Evolutionary conservation across 2,113 vertebrate genomes (phyloP), one percentile per base, ranked within the genome.

Genomic region (Syngnathoides biaculeatus): DNA sequence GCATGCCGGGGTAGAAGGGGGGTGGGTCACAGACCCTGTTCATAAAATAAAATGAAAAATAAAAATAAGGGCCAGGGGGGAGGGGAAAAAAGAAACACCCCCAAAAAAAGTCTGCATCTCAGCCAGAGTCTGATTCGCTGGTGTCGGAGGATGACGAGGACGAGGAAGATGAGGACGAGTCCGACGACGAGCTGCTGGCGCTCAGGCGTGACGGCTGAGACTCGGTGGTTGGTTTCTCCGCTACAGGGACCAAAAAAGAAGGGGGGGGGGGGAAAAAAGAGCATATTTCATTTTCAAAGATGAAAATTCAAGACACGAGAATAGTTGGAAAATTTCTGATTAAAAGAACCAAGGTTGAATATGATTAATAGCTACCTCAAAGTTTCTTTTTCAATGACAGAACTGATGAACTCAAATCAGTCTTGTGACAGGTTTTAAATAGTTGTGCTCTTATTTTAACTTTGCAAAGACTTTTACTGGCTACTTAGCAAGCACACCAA

Each of bases 61-160:
- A 45, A 15, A 15, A 4, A 15, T 14, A n/a, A n/a, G n/a, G n/a
- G n/a, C n/a, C n/a, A n/a, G n/a, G n/a, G n/a, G n/a, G n/a, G n/a
- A n/a, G n/a, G n/a, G n/a, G n/a, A n/a, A n/a, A 15, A 17, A 30
- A 57, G 30, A 57, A 57, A 30, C 6, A 42, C 11, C 2, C 10
- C n/a, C 48, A 8, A 0, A 12, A 50, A 70, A 40, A 48, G 68
- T n/a, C 27, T 0, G 68, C 65, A 69, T 35, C 71, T 94, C 91
- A 96, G 72, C 93, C 94, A 0, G 95, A 96, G 83, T 97, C 95
- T 0, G 95, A 95, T 19, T 96, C 95, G 38, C 95, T 97, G 64
- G 95, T 97, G 88, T 97, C 95, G 0, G 95, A 97, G 59, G 95
- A 96, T 0, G 94, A 94, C 0, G 95, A 96, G 0, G 92, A 94